Percentiles rank a stretch among this genome's conserved stretches.
These are phyloP conservation scores for Trematomus bernacchii DNA, from an alignment of 2,797 vertebrate genomes.

Conservation along the genomic window DNA sequence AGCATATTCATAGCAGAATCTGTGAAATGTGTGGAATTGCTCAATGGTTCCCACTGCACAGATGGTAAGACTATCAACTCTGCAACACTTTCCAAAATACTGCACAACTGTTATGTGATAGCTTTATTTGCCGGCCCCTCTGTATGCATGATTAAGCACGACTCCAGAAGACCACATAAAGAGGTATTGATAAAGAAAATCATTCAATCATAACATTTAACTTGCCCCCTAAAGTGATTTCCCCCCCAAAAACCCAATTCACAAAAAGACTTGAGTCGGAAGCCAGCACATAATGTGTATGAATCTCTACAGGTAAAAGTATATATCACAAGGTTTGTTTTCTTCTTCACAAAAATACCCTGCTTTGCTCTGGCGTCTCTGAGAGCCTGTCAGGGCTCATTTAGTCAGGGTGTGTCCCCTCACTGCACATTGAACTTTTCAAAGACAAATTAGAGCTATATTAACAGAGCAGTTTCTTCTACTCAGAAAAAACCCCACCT, in stretches of 20 bases:
- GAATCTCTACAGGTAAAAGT: constrained; percentile 14
- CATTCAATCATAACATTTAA: neutral
- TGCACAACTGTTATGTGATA: constrained; percentile 22
- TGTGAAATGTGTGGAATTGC: constrained; percentile 38
- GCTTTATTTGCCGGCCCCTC: neutral
- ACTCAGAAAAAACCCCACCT: constrained; percentile 24
- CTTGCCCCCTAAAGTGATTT: fast-evolving
- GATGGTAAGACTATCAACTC: constrained; percentile 46
- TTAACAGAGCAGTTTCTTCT: constrained; percentile 51
- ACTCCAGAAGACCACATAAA: neutral
- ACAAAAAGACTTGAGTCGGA: neutral
- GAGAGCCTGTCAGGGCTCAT: constrained; percentile 71
- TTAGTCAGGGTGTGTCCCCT: constrained; percentile 67
- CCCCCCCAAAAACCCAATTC: neutral
- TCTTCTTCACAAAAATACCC: constrained; percentile 31
- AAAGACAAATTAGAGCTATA: constrained; percentile 55
- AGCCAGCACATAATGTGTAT: neutral
- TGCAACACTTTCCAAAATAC: constrained; percentile 48
- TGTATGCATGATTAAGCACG: constrained; percentile 2
- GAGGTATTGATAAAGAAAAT: neutral
- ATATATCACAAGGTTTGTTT: constrained; percentile 45
- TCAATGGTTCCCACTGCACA: constrained; percentile 15
- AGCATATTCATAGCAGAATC: constrained; percentile 23
- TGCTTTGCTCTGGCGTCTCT: constrained; percentile 35
- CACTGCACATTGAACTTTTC: constrained; percentile 54